phyloP scores from a whole-genome alignment of 2,797 vertebrate genomes.

The Vespertilio murinus region DNA sequence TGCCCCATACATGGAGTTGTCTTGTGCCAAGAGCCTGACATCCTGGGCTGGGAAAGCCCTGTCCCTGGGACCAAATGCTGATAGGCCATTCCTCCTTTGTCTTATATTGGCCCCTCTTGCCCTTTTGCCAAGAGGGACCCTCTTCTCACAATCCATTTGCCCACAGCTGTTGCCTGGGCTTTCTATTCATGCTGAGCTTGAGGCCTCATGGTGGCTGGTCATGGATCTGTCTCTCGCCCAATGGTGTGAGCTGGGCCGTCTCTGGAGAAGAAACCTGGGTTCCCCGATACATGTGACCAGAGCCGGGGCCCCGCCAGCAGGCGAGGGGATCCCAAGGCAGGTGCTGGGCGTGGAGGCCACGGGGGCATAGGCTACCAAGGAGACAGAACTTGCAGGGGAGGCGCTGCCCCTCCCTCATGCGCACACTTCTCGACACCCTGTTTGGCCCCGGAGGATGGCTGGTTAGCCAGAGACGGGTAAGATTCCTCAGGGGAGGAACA shows the following conservation, averaged over 20 bases:
- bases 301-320: constrained; percentile 65
- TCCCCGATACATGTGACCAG: constrained; percentile 43
- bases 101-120: constrained; percentile 19
- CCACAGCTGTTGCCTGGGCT: constrained; percentile 11
- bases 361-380: constrained; percentile 67
- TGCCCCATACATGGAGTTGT: not conserved
- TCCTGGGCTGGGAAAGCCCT: constrained; percentile 28
- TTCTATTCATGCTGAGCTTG: constrained; percentile 10
- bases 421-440: constrained; percentile 50
- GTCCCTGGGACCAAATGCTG: not conserved
- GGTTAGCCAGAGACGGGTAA: constrained; percentile 99
- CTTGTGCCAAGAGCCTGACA: constrained; percentile 1
- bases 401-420: constrained; percentile 51
- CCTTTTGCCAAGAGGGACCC: constrained; percentile 52
- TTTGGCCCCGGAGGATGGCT: constrained; percentile 89
- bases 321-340: constrained; percentile 59
- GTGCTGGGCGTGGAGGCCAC: constrained; percentile 76
- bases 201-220: constrained; percentile 39
- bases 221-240: constrained; percentile 47
- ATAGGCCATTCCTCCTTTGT: not conserved
- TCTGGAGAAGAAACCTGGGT: constrained; percentile 66
- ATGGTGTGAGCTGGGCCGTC: constrained; percentile 57
- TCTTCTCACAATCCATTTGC: not conserved
- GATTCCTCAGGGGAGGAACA: constrained; percentile 95
- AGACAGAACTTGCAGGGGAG: constrained; percentile 55